These are phyloP conservation scores for Crypturellus tataupa DNA, from an alignment of 2,797 vertebrate species.

Conservation along the genomic window DNA sequence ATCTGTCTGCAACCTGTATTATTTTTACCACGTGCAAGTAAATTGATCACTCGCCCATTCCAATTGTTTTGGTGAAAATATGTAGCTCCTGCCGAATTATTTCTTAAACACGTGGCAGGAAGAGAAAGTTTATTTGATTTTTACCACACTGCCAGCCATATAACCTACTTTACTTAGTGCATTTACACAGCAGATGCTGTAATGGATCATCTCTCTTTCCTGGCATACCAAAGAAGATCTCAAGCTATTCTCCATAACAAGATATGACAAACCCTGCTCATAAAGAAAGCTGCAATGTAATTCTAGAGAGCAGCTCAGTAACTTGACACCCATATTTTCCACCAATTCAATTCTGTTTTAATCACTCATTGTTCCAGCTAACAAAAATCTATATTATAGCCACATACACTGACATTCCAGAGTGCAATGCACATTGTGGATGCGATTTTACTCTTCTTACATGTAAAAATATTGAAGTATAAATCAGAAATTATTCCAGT, in stretches of 20 bases:
- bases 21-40: slow-evolving; percentile 46
- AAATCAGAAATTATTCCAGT: slow-evolving; percentile 9
- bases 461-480: background rate
- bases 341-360: slow-evolving; percentile 17
- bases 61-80: slow-evolving; percentile 29
- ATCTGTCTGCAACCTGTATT: slow-evolving; percentile 51
- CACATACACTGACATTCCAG: slow-evolving; percentile 17
- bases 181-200: background rate
- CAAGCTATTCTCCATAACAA: slow-evolving; percentile 18
- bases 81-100: slow-evolving; percentile 8
- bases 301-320: background rate
- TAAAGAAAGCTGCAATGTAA: slow-evolving; percentile 19
- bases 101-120: background rate
- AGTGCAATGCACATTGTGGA: background rate
- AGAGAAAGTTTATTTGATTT: slow-evolving; percentile 1
- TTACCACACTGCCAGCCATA: background rate
- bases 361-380: too few relatives aligned
- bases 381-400: slow-evolving; percentile 36
- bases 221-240: background rate
- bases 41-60: background rate
- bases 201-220: slow-evolving; percentile 33
- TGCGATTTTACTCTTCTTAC: background rate
- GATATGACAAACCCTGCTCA: slow-evolving; percentile 29
- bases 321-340: slow-evolving; percentile 45
- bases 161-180: background rate